These are phyloP conservation scores for Drosophila mimica DNA, from an alignment of 2,888 invertebrate species.

Conservation along the genomic window DNA sequence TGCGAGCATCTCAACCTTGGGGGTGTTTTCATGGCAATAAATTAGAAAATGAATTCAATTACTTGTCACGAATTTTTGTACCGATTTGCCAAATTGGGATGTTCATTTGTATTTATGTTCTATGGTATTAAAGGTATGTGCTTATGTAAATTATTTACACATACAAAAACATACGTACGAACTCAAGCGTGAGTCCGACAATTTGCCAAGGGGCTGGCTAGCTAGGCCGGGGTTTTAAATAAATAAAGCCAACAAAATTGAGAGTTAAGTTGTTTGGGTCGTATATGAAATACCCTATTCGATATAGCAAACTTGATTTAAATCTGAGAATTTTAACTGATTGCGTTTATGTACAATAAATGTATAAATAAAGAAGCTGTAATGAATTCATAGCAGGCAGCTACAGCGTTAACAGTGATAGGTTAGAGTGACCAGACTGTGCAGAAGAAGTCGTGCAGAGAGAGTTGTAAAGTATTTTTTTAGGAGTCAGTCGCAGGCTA, in stretches of 20 bases:
- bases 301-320: neutral
- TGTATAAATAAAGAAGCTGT: neutral
- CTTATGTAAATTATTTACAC: slow-evolving; percentile 56
- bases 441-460: neutral
- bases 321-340: neutral
- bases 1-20: slow-evolving; percentile 29
- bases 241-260: slow-evolving; percentile 9
- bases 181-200: slow-evolving; percentile 20
- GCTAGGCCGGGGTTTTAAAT: slow-evolving; percentile 2
- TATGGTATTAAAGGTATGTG: slow-evolving; percentile 27
- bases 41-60: slow-evolving; percentile 81
- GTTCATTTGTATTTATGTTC: slow-evolving; percentile 60
- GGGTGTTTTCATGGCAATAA: slow-evolving; percentile 77
- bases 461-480: neutral
- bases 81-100: slow-evolving; percentile 73
- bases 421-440: neutral
- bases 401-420: neutral
- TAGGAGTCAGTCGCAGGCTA: neutral
- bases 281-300: neutral
- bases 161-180: slow-evolving; percentile 11
- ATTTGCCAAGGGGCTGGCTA: slow-evolving; percentile 13
- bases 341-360: neutral
- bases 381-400: neutral
- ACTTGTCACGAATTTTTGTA: slow-evolving; percentile 77
- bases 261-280: neutral